phyloP scores from a whole-genome alignment of 2,113 vertebrate genomes.

The Lagenorhynchus albirostris region DNA sequence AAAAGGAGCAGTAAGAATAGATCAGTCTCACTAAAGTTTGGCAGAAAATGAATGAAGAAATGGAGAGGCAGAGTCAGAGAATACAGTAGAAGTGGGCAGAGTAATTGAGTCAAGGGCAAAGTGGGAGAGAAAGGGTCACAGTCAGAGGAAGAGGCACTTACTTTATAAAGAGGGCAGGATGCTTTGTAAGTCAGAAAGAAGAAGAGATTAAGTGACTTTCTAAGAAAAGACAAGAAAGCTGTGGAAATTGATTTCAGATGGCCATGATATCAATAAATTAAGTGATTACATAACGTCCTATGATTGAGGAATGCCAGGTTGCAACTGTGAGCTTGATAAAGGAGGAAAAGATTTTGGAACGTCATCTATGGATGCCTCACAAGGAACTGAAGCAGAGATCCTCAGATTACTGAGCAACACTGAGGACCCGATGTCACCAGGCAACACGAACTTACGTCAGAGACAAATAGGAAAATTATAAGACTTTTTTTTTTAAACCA shows the following conservation, averaged over 20 bases:
- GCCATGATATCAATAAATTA: not conserved
- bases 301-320: not conserved
- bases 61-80: not conserved
- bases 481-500: not conserved
- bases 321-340: not conserved
- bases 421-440: not conserved
- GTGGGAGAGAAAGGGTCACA: not conserved
- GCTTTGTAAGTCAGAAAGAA: not conserved
- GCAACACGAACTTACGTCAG: not conserved
- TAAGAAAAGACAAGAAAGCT: not conserved
- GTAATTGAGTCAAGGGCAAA: not conserved
- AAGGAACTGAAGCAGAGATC: not conserved
- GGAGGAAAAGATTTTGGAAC: not conserved
- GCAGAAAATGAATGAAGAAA: not conserved
- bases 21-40: not conserved
- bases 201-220: not conserved
- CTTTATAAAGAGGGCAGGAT: not conserved
- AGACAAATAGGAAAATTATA: not conserved
- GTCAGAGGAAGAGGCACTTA: not conserved
- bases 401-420: not conserved
- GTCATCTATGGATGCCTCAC: rapidly evolving
- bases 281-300: not conserved
- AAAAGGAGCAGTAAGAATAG: not conserved
- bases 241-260: not conserved
- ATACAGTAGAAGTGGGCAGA: not conserved